Conservation (phyloP, 2,797 vertebrate genomes). For the Hemibagrus guttatus region DNA sequence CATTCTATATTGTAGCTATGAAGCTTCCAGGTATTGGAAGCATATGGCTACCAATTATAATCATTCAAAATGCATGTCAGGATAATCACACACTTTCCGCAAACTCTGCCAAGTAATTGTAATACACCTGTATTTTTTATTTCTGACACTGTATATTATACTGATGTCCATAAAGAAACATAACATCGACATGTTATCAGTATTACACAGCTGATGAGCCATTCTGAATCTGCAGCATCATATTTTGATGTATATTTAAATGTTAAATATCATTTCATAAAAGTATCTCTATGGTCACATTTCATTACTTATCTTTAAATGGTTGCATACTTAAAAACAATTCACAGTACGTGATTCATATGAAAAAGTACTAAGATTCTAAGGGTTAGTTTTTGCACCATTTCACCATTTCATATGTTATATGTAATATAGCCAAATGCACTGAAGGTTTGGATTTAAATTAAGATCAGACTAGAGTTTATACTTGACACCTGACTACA, state of each 20-base stretch:
- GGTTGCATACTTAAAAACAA: background rate
- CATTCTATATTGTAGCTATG: background rate
- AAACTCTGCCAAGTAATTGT: background rate
- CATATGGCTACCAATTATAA: slow-evolving; percentile 8
- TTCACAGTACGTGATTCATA: background rate
- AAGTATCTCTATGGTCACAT: background rate
- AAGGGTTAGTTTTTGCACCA: background rate
- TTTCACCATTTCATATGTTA: background rate
- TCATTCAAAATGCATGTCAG: slow-evolving; percentile 15
- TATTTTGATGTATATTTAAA: background rate
- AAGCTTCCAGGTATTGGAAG: slow-evolving; percentile 7
- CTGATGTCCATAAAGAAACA: background rate
- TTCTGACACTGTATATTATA: slow-evolving; percentile 11
- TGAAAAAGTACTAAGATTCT: background rate
- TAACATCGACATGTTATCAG: background rate
- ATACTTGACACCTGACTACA: background rate
- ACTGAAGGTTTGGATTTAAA: background rate
- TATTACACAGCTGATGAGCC: background rate
- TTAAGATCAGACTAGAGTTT: background rate
- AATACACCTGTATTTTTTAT: background rate
- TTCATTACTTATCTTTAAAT: background rate
- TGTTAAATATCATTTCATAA: background rate
- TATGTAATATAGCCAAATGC: background rate
- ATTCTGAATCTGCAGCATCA: background rate
- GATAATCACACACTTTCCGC: background rate